These are phyloP conservation scores for Sprattus sprattus DNA, from an alignment of 2,113 vertebrate species.

Conservation along the genomic window DNA sequence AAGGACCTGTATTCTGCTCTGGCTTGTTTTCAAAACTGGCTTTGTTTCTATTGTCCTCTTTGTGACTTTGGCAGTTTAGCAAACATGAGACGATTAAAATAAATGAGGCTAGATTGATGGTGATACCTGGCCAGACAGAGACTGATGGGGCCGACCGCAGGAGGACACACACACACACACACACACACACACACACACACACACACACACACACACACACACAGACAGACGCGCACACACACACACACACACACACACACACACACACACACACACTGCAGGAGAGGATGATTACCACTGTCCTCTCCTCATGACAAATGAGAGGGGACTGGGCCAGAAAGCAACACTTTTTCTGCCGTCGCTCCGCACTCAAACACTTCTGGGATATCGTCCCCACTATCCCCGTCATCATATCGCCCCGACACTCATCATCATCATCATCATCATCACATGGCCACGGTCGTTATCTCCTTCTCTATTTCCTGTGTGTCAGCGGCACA, in stretches of 20 bases:
- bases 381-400: slow-evolving; percentile 60
- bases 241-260: no score
- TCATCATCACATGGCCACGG: slow-evolving; percentile 40
- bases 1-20: slow-evolving; percentile 26
- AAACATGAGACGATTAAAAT: slow-evolving; percentile 80
- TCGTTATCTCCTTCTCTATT: slow-evolving; percentile 3
- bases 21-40: slow-evolving; percentile 55
- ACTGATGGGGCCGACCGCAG: slow-evolving; percentile 72
- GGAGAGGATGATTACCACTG: slow-evolving; percentile 77
- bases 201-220: no score
- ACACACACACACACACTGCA: no score
- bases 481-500: not conserved
- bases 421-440: slow-evolving; percentile 55
- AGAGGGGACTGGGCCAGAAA: slow-evolving; percentile 65
- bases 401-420: not conserved
- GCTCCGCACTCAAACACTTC: slow-evolving; percentile 70
- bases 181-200: no score
- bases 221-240: no score
- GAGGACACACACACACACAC: no score
- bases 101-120: slow-evolving; percentile 81
- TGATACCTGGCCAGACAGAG: slow-evolving; percentile 73
- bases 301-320: slow-evolving; percentile 81
- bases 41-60: slow-evolving; percentile 65
- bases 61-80: slow-evolving; percentile 71
- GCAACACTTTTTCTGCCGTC: slow-evolving; percentile 73